Base-by-base conservation (phyloP, 2,888 invertebrate species). In the Blastobasis adustella region DNA sequence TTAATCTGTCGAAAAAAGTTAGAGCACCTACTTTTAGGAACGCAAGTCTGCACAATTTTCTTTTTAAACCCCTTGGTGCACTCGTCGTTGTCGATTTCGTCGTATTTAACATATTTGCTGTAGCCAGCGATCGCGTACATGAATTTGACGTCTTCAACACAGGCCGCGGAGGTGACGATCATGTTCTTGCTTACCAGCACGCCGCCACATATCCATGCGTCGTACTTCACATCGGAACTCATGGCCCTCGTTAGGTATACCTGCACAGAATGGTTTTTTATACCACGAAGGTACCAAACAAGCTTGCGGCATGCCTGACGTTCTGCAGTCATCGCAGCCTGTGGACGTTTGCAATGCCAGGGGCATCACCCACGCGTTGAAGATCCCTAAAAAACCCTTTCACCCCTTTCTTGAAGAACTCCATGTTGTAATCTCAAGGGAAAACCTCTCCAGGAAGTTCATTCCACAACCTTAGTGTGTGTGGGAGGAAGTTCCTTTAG, bases 71-170 rank as follows among this genome's bases (percentile, higher is more conserved):
- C 6, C 6, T 57, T 60, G 0, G 71, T 71, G 53, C 82, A 82
- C 0, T 8, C 0, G 45, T 81, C 61, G 0, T 7, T 39, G 0
- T 67, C 47, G 0, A 79, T 47, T 0, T 64, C 4, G 0, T 58
- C 39, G 4, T 54, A 40, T 1, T 50, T 45, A 0, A 79, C 65
- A 36, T 75, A 76, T 39, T 63, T 66, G 0, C 57, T 60, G 47
- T 71, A 72, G 0, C 75, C 76, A 5, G 70, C 65, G 46, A 76
- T 58, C 1, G 61, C 70, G 48, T 73, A 75, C 49, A 71, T 23
- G 44, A 56, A 56, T 9, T 65, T 53, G 0, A 71, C 67, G 10
- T 74, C 72, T 44, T 64, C 58, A 0, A 73, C 60, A 37, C 73
- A 74, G 0, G 73, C 72, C 0, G 73, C 73, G 5, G 73, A 67